These are phyloP conservation scores for Excalfactoria chinensis DNA, from an alignment of 2,113 vertebrate genomes.

Conservation along the genomic window DNA sequence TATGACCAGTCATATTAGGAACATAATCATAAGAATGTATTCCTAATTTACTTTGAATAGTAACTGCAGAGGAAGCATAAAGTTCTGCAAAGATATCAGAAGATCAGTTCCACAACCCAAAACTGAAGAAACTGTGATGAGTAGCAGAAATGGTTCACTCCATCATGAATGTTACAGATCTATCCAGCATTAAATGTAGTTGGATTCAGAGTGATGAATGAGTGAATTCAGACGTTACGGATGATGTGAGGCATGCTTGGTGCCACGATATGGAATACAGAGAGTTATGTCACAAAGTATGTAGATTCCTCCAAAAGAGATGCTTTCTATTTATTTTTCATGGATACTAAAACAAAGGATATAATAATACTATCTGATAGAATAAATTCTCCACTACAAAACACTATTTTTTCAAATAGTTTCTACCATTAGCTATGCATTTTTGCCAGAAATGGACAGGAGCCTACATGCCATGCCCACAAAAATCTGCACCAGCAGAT, in stretches of 20 bases:
- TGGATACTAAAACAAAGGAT: too few species aligned
- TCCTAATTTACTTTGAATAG: neutral
- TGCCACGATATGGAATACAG: neutral
- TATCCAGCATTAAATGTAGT: neutral
- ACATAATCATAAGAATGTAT: neutral
- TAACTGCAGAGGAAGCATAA: neutral
- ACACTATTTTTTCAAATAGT: too few species aligned
- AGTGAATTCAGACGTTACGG: neutral
- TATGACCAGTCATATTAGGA: neutral
- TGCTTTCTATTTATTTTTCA: too few species aligned
- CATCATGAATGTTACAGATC: neutral
- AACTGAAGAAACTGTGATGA: neutral
- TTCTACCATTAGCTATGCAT: too few species aligned
- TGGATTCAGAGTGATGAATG: neutral
- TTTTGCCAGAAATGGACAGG: too few species aligned
- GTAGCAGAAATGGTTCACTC: neutral
- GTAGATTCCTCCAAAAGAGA: too few species aligned
- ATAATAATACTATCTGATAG: too few species aligned
- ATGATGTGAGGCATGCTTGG: neutral
- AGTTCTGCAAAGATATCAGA: neutral
- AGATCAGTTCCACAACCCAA: neutral
- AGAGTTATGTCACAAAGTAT: neutral
- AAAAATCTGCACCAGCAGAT: too few species aligned
- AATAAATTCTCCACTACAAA: too few species aligned
- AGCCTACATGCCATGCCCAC: too few species aligned